Evolutionary conservation across 2,113 vertebrate genomes (phyloP).

Genomic region (Rhinichthys klamathensis): DNA sequence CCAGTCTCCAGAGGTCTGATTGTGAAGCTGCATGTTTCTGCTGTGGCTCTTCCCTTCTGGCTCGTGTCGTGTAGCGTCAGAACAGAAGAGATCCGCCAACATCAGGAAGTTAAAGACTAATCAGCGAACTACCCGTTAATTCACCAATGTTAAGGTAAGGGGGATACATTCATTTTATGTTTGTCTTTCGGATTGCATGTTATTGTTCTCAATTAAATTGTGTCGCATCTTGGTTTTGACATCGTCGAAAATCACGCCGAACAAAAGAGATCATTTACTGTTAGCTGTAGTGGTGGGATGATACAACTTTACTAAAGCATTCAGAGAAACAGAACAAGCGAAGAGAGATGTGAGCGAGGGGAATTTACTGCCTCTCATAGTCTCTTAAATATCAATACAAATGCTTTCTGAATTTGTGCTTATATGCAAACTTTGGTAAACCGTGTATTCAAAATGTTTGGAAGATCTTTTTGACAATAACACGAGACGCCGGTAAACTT

Average conservation of each 20-base stretch:
- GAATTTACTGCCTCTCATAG: neutral
- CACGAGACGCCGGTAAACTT: neutral
- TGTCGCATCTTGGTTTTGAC: neutral
- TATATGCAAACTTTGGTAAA: neutral
- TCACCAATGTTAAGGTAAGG: constrained; percentile 6
- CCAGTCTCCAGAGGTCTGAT: neutral
- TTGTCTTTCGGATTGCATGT: neutral
- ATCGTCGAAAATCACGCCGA: constrained; percentile 1
- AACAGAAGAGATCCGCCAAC: neutral
- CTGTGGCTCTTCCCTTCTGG: constrained; percentile 20
- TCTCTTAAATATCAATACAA: neutral
- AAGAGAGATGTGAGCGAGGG: neutral
- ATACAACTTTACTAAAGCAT: neutral
- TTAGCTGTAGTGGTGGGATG: neutral
- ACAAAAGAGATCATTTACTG: neutral
- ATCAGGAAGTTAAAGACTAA: constrained; percentile 13
- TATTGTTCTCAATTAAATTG: neutral
- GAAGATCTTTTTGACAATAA: neutral
- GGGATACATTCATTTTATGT: neutral
- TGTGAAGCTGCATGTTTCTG: neutral
- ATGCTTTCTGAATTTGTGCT: neutral
- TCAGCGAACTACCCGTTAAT: neutral
- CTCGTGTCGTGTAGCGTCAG: constrained; percentile 6
- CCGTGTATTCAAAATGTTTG: neutral
- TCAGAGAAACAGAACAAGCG: neutral